Base-by-base conservation (phyloP, 2,888 invertebrate species). In the Tachystola acroxantha region DNA sequence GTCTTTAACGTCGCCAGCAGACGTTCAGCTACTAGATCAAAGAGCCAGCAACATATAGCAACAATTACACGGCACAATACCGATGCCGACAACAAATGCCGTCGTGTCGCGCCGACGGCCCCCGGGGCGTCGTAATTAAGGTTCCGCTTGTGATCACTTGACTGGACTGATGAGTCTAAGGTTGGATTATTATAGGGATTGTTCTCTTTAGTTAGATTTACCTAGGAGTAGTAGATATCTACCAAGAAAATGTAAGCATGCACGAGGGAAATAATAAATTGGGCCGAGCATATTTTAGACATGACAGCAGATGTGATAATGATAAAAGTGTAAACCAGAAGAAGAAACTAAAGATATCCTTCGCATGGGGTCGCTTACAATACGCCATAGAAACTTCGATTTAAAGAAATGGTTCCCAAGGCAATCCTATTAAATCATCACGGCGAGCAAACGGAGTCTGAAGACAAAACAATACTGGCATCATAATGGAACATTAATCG, bases 111-210 rank as follows among this genome's bases (percentile, higher is more conserved):
- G 55, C 70, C 62, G 63, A 52, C 62, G 72, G 71, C 70, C 75
- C 78, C 80, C 62, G 77, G 68, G 73, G 81, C 79, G 70, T 63
- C 66, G 76, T 72, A 78, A 79, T 80, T 76, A 80, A 72, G 73
- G 67, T 65, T 64, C 69, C 10, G 26, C 26, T 27, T 26, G 36
- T 10, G 12, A 19, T 27, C 26, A 19, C 12, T 28, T 29, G 10
- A 24, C 31, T 9, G 32, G 22, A 22, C 20, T 32, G 32, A 32
- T 32, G 32, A 22, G 22, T 31, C 19, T 3, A 10, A 13, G 34
- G 26, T 34, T 34, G n/a, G 32, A 32, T 32, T 26, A 32, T 24
- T 24, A 30, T 24, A 1, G 27, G 5, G 11, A 11, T 27, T 27
- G 27, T 27, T 27, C 10, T 10, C 12, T 16, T 16, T 16, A n/a